phyloP scores from a whole-genome alignment of 2,888 invertebrate genomes.

The Philereme transversata region DNA sequence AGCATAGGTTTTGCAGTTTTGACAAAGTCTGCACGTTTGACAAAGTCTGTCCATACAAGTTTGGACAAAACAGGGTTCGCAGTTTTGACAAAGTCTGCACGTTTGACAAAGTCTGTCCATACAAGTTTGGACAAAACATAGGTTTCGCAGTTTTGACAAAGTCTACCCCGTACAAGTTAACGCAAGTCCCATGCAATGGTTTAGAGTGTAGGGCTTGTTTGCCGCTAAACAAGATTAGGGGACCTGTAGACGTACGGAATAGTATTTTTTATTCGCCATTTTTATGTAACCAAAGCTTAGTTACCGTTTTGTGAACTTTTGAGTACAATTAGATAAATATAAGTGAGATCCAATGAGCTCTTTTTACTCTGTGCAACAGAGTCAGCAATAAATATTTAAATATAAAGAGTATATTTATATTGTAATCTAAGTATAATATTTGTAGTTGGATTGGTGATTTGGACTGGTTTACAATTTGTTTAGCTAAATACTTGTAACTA shows the following conservation, averaged over 20 bases:
- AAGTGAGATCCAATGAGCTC: conserved; percentile 77
- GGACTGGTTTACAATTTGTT: conserved; percentile 7
- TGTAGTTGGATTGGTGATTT: conserved; percentile 25
- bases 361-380: conserved; percentile 78
- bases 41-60: too few species aligned
- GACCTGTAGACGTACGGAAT: conserved; percentile 50
- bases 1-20: too few species aligned
- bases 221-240: conserved; percentile 43
- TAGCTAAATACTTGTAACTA: too few species aligned
- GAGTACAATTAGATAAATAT: conserved; percentile 61
- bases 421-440: conserved; percentile 43
- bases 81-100: too few species aligned
- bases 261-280: conserved; percentile 44
- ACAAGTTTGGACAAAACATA: too few species aligned
- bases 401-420: conserved; percentile 48
- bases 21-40: too few species aligned
- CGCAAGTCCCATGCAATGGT: conserved; percentile 5
- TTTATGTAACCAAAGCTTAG: conserved; percentile 56
- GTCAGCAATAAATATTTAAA: conserved; percentile 75
- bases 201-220: neutral
- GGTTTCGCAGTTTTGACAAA: too few species aligned
- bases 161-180: neutral
- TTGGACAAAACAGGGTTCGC: too few species aligned
- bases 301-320: conserved; percentile 42
- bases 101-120: too few species aligned